phyloP scores from a whole-genome alignment of 92 coral and sea anemone species.

The Epizoanthus ramosus region DNA sequence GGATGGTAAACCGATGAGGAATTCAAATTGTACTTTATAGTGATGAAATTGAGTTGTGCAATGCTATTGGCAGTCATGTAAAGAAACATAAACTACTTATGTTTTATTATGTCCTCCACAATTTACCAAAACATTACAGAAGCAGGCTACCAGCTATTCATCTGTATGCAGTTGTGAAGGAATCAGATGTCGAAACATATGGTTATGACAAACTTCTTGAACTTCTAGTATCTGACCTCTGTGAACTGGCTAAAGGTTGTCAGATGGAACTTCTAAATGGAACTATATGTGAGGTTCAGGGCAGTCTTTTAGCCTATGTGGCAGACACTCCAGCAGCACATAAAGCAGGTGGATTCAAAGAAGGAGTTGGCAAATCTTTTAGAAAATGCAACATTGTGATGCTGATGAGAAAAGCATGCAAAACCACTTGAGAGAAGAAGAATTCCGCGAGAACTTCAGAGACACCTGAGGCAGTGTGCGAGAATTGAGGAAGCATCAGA shows the following conservation, averaged over 20 bases:
- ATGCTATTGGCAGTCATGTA: constrained; percentile 56
- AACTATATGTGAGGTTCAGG: background rate
- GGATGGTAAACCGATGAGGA: constrained; percentile 41
- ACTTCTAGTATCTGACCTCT: constrained; percentile 45
- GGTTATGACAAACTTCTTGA: constrained; percentile 51
- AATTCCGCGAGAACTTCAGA: constrained; percentile 4
- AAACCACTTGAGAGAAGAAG: constrained; percentile 28
- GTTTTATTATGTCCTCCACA: constrained; percentile 51
- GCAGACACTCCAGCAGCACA: constrained; percentile 51
- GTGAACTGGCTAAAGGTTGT: constrained; percentile 2
- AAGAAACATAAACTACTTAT: constrained; percentile 54
- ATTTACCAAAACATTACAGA: constrained; percentile 49
- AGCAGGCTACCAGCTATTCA: constrained; percentile 46
- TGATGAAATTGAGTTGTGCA: constrained; percentile 64
- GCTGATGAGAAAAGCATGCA: constrained; percentile 50
- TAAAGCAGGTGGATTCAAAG: constrained; percentile 53
- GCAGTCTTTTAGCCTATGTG: constrained; percentile 36
- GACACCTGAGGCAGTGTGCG: constrained; percentile 13
- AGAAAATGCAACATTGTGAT: constrained; percentile 56
- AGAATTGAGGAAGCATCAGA: constrained; percentile 24
- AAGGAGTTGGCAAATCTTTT: constrained; percentile 52
- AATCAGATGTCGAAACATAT: constrained; percentile 38
- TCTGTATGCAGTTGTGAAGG: constrained; percentile 36
- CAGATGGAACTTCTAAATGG: background rate
- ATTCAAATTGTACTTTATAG: constrained; percentile 56